Evolutionary conservation across 2,113 vertebrate genomes (phyloP).

Genomic region (Erpornis zantholeuca): DNA sequence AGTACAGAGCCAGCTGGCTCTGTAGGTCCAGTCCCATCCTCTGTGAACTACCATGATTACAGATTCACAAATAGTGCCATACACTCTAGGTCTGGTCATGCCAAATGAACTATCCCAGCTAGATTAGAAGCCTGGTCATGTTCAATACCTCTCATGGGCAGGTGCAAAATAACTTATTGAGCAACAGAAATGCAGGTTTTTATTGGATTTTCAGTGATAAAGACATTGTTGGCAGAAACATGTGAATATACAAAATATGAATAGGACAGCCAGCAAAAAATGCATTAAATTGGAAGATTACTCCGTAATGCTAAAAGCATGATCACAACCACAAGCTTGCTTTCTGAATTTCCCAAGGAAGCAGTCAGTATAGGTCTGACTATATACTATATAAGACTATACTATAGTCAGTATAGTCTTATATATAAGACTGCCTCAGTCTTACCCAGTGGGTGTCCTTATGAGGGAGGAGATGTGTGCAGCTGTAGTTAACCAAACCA

Average conservation of each 20-base stretch:
- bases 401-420: too few species aligned
- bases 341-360: neutral
- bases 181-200: neutral
- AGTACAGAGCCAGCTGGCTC: neutral
- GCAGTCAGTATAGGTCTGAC: too few species aligned
- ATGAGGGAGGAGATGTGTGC: neutral
- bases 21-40: neutral
- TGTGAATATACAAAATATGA: neutral
- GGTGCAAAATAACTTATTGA: neutral
- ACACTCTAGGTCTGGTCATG: neutral
- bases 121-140: fast-evolving
- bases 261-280: neutral
- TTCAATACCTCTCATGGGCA: neutral
- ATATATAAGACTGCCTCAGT: neutral
- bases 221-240: neutral
- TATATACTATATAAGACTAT: too few species aligned
- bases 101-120: neutral
- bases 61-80: neutral
- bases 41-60: neutral
- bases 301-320: neutral
- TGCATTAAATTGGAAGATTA: neutral
- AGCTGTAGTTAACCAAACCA: neutral
- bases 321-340: neutral
- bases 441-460: neutral
- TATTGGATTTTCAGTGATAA: neutral